Base-by-base conservation (phyloP, 2,113 vertebrate genomes). In the Cavia porcellus region DNA sequence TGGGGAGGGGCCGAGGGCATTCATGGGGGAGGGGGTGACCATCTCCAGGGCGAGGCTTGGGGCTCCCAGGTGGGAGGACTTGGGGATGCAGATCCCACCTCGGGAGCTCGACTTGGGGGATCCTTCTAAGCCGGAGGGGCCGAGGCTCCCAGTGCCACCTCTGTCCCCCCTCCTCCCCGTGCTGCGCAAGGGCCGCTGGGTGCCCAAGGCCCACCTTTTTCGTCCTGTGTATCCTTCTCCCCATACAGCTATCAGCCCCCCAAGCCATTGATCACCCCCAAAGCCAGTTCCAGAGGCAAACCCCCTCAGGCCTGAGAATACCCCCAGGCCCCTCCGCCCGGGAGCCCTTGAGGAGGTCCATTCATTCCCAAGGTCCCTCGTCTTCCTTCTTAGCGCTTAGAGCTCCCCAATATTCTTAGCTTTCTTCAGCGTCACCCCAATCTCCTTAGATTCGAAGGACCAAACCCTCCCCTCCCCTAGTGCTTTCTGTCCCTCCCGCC, bases 401-500 rank as follows among this genome's bases (percentile, higher is more conserved):
- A 68, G 52, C 28, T 19, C 12, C 55, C 14, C 38, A 24, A 15
- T 59, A 50, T 72, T 38, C 20, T 55, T 25, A 8, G 79, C 59
- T 10, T 32, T 42, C n/a, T 32, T n/a, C 68, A 47, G 38, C 38
- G 50, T 75, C 59, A 61, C 24, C 38, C 57, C 72, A 55, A 1
- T 32, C 35, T 84, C 15, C 52, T 28, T 59, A 38, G 52, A 6
- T 19, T 83, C n/a, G 74, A 25, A 28, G 28, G 22, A 61, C 30
- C 5, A 3, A 22, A 13, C 80, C 35, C 59, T 24, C 32, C 19
- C 7, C 4, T 0, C 13, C 19, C 5, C 25, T 1, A 12, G 1
- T 0, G 0, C 38, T 66, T 15, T 0, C 3, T n/a, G 6, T 1
- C 9, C 42, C 24, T 19, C 20, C 64, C 17, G 57, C 13, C 75